phyloP scores from a whole-genome alignment of 2,797 vertebrate genomes.

The Columba guinea region DNA sequence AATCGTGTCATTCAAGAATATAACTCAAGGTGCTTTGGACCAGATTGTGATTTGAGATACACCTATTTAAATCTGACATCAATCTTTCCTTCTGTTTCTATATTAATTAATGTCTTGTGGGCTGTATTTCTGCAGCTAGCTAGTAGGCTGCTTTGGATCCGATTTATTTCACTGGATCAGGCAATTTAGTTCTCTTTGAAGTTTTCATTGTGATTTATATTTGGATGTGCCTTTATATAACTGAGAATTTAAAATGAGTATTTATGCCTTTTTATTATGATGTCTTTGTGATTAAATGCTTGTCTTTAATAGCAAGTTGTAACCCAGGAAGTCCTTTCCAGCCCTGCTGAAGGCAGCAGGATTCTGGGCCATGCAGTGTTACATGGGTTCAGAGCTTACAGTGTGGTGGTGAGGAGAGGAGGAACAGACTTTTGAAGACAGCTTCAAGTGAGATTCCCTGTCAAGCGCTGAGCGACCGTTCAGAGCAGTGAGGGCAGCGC shows the following conservation, averaged over 20 bases:
- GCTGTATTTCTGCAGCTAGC: constrained; percentile 16
- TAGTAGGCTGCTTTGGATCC: constrained; percentile 52
- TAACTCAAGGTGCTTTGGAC: constrained; percentile 3
- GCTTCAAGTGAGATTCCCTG: background rate
- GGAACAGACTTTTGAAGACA: background rate
- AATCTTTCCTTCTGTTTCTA: constrained; percentile 32
- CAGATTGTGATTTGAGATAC: constrained; percentile 9
- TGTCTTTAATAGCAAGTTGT: background rate
- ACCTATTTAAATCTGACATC: constrained; percentile 57
- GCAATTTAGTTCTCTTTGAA: constrained; percentile 57
- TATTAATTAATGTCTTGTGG: constrained; percentile 53
- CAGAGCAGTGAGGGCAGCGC: background rate
- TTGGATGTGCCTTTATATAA: constrained; percentile 47
- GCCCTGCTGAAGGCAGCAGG: background rate
- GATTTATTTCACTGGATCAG: constrained; percentile 42
- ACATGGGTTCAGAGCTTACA: background rate
- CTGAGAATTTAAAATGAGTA: constrained; percentile 4
- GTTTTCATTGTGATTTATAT: constrained; percentile 61
- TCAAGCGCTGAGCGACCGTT: background rate
- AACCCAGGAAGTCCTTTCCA: background rate
- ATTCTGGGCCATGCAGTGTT: background rate
- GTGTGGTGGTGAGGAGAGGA: background rate
- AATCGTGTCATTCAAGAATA: background rate
- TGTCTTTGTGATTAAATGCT: background rate
- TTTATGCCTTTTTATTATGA: constrained; percentile 10